These are phyloP conservation scores for Drosophila oshimai DNA, from an alignment of 1,140 invertebrate species.

Conservation along the genomic window DNA sequence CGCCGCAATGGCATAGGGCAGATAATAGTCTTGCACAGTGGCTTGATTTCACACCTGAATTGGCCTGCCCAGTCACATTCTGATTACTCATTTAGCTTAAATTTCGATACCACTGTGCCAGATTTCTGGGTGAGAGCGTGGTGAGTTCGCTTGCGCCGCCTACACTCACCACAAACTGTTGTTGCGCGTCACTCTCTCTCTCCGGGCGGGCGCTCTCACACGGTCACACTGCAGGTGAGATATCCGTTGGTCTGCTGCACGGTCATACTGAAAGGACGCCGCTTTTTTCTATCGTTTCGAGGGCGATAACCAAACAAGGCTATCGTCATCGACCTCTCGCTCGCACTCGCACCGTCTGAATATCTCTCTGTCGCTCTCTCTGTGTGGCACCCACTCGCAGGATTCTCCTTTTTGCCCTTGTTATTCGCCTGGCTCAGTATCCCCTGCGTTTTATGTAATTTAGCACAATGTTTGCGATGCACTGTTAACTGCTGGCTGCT, in stretches of 20 bases:
- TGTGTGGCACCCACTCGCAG: slow-evolving; percentile 37
- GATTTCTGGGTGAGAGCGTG: slow-evolving; percentile 45
- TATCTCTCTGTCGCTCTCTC: slow-evolving; percentile 3
- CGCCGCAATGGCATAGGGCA: too few species aligned
- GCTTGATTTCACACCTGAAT: slow-evolving; percentile 2
- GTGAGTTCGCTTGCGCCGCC: slow-evolving; percentile 21
- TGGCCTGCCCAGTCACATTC: neutral
- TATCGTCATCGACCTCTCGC: slow-evolving; percentile 20
- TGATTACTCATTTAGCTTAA: slow-evolving; percentile 18
- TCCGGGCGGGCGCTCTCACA: slow-evolving; percentile 2
- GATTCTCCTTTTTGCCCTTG: slow-evolving; percentile 40
- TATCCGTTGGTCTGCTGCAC: neutral
- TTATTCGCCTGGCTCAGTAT: slow-evolving; percentile 9
- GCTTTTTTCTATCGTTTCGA: neutral
- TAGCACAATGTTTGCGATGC: slow-evolving; percentile 34
- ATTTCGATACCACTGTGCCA: slow-evolving; percentile 38
- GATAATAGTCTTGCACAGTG: neutral
- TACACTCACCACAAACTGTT: slow-evolving; percentile 55
- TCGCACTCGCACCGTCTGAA: slow-evolving; percentile 9
- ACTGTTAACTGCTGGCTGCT: slow-evolving; percentile 17
- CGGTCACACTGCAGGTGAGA: slow-evolving; percentile 23
- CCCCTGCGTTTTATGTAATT: slow-evolving; percentile 50
- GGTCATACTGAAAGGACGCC: slow-evolving; percentile 20
- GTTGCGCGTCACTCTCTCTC: slow-evolving; percentile 41
- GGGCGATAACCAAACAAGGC: slow-evolving; percentile 20